phyloP scores from a whole-genome alignment of 2,888 invertebrate genomes.

The Ypsolopha scabrella region DNA sequence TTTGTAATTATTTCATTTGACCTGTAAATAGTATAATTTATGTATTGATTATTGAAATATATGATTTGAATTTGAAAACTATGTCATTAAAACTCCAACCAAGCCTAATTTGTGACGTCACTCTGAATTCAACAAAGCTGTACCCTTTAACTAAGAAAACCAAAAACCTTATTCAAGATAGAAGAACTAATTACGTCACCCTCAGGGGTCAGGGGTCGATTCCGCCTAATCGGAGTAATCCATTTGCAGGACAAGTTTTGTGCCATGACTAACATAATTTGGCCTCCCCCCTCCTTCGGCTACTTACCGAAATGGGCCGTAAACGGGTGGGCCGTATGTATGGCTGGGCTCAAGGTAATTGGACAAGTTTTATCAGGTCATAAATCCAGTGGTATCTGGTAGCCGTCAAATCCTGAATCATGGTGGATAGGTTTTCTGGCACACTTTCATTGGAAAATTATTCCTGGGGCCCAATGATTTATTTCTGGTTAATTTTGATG shows the following conservation, averaged over 20 bases:
- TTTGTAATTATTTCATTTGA: too few relatives aligned
- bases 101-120: too few relatives aligned
- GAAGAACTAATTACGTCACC: conserved; percentile 46
- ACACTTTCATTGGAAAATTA: neutral
- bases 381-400: conserved; percentile 59
- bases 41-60: too few relatives aligned
- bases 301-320: conserved; percentile 11
- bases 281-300: conserved; percentile 23
- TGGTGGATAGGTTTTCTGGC: neutral
- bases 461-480: neutral
- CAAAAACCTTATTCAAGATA: conserved; percentile 16
- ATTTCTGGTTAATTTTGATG: neutral
- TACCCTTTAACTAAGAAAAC: neutral
- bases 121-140: too few relatives aligned
- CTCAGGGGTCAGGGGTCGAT: conserved; percentile 49
- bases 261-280: conserved; percentile 27
- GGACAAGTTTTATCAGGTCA: conserved; percentile 57
- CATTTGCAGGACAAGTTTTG: conserved; percentile 58
- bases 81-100: too few relatives aligned
- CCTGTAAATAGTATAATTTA: too few relatives aligned
- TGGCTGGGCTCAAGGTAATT: conserved; percentile 13
- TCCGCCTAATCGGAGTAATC: conserved; percentile 61
- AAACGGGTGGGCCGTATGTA: neutral
- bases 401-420: conserved; percentile 40
- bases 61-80: too few relatives aligned